Evolutionary conservation across 2,888 invertebrate genomes (phyloP), one percentile per base, ranked within the genome.

Genomic region (Lobophora halterata): DNA sequence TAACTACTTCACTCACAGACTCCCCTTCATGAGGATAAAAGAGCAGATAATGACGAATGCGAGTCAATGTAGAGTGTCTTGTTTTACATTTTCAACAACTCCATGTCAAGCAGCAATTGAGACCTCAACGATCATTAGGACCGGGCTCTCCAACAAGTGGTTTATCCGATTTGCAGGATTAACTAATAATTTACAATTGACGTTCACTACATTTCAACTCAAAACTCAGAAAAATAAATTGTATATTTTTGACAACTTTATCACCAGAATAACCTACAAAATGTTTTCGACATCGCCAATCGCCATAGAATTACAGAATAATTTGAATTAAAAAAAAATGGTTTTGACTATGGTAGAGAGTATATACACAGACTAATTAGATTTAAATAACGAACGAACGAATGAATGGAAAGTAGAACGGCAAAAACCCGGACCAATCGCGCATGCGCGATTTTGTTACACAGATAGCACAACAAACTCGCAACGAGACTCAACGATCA

Each of bases 251-350:
- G 85, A 82, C 83, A 85, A 82, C 74, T 77, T 4, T 34, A 71
- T 67, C 70, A 76, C 67, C 79, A 74, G 75, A 86, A 81, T 86
- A 86, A 86, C 86, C 86, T 86, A 77, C 61, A 83, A 81, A 76
- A n/a, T n/a, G n/a, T n/a, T n/a, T n/a, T n/a, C n/a, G n/a, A n/a
- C n/a, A n/a, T n/a, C n/a, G n/a, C n/a, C n/a, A n/a, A n/a, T n/a
- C n/a, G n/a, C n/a, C n/a, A n/a, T n/a, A n/a, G n/a, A n/a, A n/a
- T n/a, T n/a, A n/a, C n/a, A n/a, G n/a, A n/a, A n/a, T n/a, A n/a
- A n/a, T n/a, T n/a, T n/a, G n/a, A n/a, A n/a, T n/a, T n/a, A n/a
- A n/a, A n/a, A n/a, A n/a, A n/a, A n/a, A n/a, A n/a, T n/a, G n/a
- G n/a, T n/a, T n/a, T 73, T 78, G 76, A 82, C 82, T 80, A 61